These are phyloP conservation scores for Origma solitaria DNA, from an alignment of 2,113 vertebrate genomes.

Conservation along the genomic window DNA sequence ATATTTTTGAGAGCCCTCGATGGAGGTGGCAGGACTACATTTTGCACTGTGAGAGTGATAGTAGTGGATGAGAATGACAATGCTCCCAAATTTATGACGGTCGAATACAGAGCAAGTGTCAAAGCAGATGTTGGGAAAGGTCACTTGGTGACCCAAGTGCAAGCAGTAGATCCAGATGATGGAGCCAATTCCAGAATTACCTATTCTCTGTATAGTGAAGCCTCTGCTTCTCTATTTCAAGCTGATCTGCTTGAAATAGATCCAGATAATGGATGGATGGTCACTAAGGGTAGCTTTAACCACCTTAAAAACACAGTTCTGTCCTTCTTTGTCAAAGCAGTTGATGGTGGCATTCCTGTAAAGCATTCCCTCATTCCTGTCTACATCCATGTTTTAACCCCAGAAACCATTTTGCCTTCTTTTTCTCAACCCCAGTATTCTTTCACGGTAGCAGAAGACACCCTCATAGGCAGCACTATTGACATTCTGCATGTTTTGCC, in stretches of 20 bases:
- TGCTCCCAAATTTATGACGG: conserved; percentile 79
- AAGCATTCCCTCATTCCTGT: conserved; percentile 90
- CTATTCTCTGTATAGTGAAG: conserved; percentile 93
- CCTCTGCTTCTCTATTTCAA: conserved; percentile 83
- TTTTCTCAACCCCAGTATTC: conserved; percentile 91
- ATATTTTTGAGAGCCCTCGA: conserved; percentile 86
- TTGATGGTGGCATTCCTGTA: conserved; percentile 87
- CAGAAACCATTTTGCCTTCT: conserved; percentile 80
- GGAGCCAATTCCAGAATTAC: conserved; percentile 87
- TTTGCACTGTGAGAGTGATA: conserved; percentile 86
- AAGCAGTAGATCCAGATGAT: conserved; percentile 88
- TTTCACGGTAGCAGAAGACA: conserved; percentile 85
- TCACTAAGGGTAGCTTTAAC: conserved; percentile 90
- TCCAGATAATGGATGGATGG: conserved; percentile 96
- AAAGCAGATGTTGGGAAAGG: conserved; percentile 87
- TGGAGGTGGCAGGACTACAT: conserved; percentile 83
- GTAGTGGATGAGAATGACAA: conserved; percentile 96
- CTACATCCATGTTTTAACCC: conserved; percentile 89
- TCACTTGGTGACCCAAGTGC: conserved; percentile 89
- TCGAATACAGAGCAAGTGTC: conserved; percentile 90
- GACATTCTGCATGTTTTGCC: conserved; percentile 81
- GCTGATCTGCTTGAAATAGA: conserved; percentile 93
- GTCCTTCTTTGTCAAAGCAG: conserved; percentile 97
- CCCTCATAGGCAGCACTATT: conserved; percentile 82
- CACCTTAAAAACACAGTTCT: conserved; percentile 87